Conservation (phyloP, 2,888 invertebrate species). For the Oscheius sp. region DNA sequence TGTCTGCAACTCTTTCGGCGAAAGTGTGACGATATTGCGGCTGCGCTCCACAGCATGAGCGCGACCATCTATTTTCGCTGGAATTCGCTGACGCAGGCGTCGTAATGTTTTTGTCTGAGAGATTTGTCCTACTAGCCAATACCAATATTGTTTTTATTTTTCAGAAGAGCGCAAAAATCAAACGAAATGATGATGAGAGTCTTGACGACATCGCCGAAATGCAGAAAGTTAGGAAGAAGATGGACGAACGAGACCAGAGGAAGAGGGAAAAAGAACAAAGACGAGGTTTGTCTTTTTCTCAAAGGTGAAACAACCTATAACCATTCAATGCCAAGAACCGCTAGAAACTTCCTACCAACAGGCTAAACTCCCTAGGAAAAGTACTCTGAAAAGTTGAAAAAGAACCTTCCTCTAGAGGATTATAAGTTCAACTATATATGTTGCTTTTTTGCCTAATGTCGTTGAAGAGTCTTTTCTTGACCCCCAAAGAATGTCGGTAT, state of each 20-base stretch:
- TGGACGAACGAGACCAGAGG: constrained; percentile 58
- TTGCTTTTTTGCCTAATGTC: no score
- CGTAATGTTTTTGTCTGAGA: constrained; percentile 1
- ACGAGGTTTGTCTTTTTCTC: constrained; percentile 42
- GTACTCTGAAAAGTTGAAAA: no score
- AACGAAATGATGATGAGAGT: constrained; percentile 62
- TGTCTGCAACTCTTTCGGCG: not conserved
- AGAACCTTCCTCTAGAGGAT: no score
- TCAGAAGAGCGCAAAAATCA: constrained; percentile 59
- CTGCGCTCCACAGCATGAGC: not conserved
- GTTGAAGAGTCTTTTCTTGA: no score
- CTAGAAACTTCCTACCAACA: no score
- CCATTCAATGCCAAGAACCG: no score
- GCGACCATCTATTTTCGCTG: constrained; percentile 16
- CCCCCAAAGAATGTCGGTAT: no score
- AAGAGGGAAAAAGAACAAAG: constrained; percentile 44
- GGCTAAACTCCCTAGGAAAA: no score
- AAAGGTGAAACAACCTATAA: no score
- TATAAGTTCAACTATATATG: no score
- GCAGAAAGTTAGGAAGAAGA: constrained; percentile 55
- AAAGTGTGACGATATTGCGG: not conserved
- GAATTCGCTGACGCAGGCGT: constrained; percentile 19
- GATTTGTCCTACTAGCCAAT: not conserved
- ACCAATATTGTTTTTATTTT: constrained; percentile 16
- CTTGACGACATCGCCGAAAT: constrained; percentile 65